Conservation (phyloP, 2,113 vertebrate species). For the Sebastes schlegelii region DNA sequence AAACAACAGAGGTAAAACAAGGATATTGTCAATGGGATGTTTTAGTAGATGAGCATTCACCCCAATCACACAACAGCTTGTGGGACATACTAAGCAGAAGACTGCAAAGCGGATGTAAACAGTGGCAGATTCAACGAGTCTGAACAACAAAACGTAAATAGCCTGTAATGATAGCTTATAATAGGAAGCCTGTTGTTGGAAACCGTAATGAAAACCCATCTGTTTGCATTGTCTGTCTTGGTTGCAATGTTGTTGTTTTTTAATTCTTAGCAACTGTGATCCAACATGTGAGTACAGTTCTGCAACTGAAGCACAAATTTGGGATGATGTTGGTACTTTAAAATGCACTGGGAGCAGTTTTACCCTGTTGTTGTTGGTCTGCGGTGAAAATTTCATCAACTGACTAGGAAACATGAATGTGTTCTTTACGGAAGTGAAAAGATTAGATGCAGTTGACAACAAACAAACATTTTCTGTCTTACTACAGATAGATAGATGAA, state of each 20-base stretch:
- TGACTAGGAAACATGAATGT: not conserved
- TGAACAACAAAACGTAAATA: constrained; percentile 48
- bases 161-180: constrained; percentile 47
- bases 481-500: not conserved
- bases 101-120: constrained; percentile 51
- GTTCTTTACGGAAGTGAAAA: not conserved
- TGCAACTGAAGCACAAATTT: constrained; percentile 30
- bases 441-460: not conserved
- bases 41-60: constrained; percentile 45
- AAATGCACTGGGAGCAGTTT: not conserved
- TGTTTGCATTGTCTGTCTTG: constrained; percentile 43
- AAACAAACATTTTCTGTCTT: not conserved
- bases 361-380: not conserved
- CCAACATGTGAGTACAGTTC: constrained; percentile 30
- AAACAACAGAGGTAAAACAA: constrained; percentile 35
- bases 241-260: constrained; percentile 7
- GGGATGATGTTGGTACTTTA: constrained; percentile 3
- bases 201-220: constrained; percentile 52
- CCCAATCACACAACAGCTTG: constrained; percentile 51
- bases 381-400: constrained; percentile 2
- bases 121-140: constrained; percentile 34
- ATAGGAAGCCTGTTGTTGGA: constrained; percentile 53
- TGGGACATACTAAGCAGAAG: constrained; percentile 41
- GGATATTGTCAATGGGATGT: constrained; percentile 31
- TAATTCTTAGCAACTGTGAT: constrained; percentile 7